Conservation (phyloP, 1,140 invertebrate genomes). For the Streblospio benedicti region DNA sequence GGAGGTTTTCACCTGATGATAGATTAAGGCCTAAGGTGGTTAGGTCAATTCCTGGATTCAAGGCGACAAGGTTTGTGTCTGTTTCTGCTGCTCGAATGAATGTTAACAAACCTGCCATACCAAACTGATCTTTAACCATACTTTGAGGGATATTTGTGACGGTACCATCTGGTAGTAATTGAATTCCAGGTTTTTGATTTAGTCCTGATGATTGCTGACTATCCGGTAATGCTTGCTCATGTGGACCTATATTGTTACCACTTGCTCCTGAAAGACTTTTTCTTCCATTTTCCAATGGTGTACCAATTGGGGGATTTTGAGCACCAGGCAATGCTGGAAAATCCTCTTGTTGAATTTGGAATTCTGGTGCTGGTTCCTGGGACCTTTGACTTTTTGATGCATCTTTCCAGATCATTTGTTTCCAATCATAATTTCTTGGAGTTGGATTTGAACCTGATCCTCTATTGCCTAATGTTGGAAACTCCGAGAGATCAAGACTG, state of each 20-base stretch:
- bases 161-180: too few species aligned
- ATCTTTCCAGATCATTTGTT: background rate
- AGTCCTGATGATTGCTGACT: too few species aligned
- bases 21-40: constrained; percentile 95
- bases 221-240: too few species aligned
- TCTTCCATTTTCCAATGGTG: too few species aligned
- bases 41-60: constrained; percentile 93
- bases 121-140: constrained; percentile 99
- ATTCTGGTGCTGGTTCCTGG: constrained; percentile 57
- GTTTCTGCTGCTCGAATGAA: constrained; percentile 96
- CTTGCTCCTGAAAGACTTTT: too few species aligned
- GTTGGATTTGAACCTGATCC: background rate
- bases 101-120: constrained; percentile 92
- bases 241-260: too few species aligned
- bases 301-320: too few species aligned
- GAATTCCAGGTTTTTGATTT: too few species aligned
- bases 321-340: constrained; percentile 88
- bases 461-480: constrained; percentile 9
- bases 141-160: constrained; percentile 95
- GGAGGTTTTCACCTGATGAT: too few species aligned
- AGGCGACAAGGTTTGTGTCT: constrained; percentile 85
- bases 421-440: constrained; percentile 3
- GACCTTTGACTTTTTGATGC: too few species aligned
- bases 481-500: constrained; percentile 2
- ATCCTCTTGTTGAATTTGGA: constrained; percentile 95